These are phyloP conservation scores for Pammene fasciana DNA, from an alignment of 2,888 invertebrate genomes.

Conservation along the genomic window DNA sequence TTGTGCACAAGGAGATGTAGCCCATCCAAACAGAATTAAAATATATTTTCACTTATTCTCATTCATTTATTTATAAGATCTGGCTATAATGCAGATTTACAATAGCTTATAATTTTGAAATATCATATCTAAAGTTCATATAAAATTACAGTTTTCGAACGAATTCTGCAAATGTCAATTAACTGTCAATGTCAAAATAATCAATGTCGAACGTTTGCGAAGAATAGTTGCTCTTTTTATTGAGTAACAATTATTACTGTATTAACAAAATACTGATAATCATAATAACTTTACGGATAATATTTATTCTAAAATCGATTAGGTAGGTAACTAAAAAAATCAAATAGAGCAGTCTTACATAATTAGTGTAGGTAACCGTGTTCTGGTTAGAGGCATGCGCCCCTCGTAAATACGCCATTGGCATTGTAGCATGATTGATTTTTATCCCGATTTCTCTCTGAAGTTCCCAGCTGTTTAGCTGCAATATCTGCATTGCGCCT, in stretches of 20 bases:
- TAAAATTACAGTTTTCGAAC: slow-evolving; percentile 1
- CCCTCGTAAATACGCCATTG: slow-evolving; percentile 27
- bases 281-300: background rate
- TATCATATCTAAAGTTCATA: too few species aligned
- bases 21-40: too few species aligned
- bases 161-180: background rate
- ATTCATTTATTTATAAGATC: too few species aligned
- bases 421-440: slow-evolving; percentile 65
- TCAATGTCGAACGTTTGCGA: background rate
- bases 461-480: slow-evolving; percentile 68
- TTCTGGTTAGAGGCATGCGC: background rate
- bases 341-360: background rate
- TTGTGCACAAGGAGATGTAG: too few species aligned
- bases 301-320: too few species aligned
- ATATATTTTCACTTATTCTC: too few species aligned
- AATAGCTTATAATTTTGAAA: too few species aligned
- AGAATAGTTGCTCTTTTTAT: background rate
- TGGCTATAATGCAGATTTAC: too few species aligned
- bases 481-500: slow-evolving; percentile 78
- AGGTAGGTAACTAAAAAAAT: background rate
- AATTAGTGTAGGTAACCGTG: background rate
- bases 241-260: too few species aligned
- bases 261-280: too few species aligned
- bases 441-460: slow-evolving; percentile 57
- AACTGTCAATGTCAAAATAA: slow-evolving; percentile 1